Conservation (phyloP, 2,888 invertebrate genomes). For the Hydrotaea diabolus region DNA sequence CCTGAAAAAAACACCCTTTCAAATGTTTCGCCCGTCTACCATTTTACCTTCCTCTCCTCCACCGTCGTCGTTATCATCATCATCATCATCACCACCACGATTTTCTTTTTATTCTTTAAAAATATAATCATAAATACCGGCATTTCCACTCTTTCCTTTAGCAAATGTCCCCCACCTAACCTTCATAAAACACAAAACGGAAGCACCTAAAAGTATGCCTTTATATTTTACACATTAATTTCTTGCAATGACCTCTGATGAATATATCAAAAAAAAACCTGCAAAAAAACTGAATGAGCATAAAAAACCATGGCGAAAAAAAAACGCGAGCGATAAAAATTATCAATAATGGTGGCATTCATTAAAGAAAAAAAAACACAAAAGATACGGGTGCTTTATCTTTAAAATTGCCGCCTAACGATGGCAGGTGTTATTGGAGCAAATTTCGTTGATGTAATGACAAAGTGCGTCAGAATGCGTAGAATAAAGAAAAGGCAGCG, state of each 20-base stretch:
- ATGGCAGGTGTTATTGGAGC: neutral
- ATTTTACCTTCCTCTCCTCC: neutral
- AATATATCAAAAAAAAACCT: neutral
- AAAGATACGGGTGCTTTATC: neutral
- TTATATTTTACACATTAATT: conserved; percentile 14
- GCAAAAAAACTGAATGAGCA: neutral
- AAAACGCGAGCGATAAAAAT: neutral
- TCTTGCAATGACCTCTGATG: conserved; percentile 17
- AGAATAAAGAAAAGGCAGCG: too few relatives aligned
- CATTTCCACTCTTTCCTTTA: neutral
- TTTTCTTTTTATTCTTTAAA: neutral
- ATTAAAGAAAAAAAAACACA: neutral
- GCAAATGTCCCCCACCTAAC: neutral
- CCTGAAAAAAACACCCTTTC: too few relatives aligned
- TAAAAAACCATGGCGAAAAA: neutral
- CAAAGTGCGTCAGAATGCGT: too few relatives aligned
- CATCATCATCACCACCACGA: neutral
- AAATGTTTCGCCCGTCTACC: too few relatives aligned
- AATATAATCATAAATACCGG: neutral
- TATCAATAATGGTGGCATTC: neutral
- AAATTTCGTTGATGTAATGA: too few relatives aligned
- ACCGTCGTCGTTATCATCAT: too few relatives aligned
- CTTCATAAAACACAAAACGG: neutral
- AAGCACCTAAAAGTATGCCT: conserved; percentile 17
- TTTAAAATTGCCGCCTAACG: neutral